Evolutionary conservation across 1,140 invertebrate genomes (phyloP), one percentile per base, ranked within the genome.

Genomic region (Monochamus saltuarius): DNA sequence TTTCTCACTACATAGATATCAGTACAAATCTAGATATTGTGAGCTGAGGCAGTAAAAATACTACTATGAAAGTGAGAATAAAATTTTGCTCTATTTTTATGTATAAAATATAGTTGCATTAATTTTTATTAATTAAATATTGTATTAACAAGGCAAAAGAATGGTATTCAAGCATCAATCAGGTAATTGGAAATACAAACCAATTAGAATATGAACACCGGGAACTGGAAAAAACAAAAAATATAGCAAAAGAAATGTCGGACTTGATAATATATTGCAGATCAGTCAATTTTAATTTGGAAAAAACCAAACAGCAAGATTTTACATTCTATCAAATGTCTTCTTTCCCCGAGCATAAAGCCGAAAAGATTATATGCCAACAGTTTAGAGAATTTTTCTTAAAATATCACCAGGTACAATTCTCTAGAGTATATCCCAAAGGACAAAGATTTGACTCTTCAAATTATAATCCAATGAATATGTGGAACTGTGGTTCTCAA

Each of bases 401-500:
- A 4, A 87, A 87, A 72, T 97, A 96, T 80, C 93, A 94, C 78
- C 85, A 86, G 76, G 69, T 86, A 13, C 95, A 97, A 78, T 88
- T 99, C 54, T 96, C 92, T 69, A 82, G 95, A 43, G 91, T 97
- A 7, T 97, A 96, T 77, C 90, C 95, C 2, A 87, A 96, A 82
- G 91, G 92, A 0, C 90, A 94, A 74, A 82, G 97, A 51, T 87
- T 98, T 43, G 95, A 99, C 74, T 98, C 95, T 0, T 97, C 94
- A 0, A 99, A 99, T 80, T 97, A 97, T 75, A 96, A 95, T 81
- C 96, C 97, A 0, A 81, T 96, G 29, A 87, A 90, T 1, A 89
- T 98, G 76, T 99, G 97, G 97, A 97, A 96, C 75, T 85, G 87
- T 40, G 97, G 96, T 0, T 92, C 89, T 46, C 96, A 99, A 78